These are phyloP conservation scores for Orientallactaga bullata DNA, from an alignment of 2,113 vertebrate genomes.

Conservation along the genomic window DNA sequence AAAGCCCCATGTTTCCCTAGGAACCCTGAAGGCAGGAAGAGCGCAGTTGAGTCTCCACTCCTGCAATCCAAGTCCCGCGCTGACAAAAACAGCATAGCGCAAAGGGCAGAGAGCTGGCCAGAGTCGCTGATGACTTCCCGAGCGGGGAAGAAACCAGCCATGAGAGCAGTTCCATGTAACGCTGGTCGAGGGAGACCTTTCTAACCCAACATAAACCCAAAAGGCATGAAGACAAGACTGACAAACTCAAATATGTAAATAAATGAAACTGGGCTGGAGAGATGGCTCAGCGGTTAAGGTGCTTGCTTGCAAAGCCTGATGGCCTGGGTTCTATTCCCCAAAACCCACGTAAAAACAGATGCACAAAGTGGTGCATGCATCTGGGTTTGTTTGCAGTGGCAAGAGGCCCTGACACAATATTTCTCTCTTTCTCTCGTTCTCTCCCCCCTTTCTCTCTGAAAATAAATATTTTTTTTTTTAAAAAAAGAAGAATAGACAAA, in stretches of 20 bases:
- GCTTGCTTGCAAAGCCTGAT: too few species aligned
- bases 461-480: too few species aligned
- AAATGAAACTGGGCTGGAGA: neutral
- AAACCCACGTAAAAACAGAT: too few species aligned
- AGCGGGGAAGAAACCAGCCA: neutral
- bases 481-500: neutral
- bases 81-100: neutral
- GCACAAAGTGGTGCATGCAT: too few species aligned
- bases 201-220: neutral
- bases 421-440: too few species aligned
- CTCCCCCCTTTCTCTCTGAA: too few species aligned
- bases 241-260: neutral
- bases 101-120: neutral
- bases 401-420: too few species aligned
- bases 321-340: too few species aligned
- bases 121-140: too few species aligned
- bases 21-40: neutral
- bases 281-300: too few species aligned
- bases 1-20: neutral
- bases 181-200: too few species aligned
- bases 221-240: neutral
- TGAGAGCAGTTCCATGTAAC: accelerated
- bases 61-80: neutral
- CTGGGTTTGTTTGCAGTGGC: too few species aligned
- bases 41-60: neutral